phyloP scores from a whole-genome alignment of 2,888 invertebrate genomes.

The Phyto melanocephala region DNA sequence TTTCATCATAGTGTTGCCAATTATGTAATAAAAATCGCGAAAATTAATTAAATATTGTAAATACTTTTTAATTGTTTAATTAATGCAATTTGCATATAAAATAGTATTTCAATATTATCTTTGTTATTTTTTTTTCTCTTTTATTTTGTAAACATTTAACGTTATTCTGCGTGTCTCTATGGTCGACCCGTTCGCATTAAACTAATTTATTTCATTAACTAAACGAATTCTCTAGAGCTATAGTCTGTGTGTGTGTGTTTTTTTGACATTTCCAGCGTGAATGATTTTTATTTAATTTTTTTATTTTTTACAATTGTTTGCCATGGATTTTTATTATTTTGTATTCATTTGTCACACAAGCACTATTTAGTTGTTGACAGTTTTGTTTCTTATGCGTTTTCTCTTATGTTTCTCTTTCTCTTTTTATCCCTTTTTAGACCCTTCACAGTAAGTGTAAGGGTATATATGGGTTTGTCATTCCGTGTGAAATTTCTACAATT shows the following conservation, averaged over 20 bases:
- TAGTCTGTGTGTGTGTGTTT: background rate
- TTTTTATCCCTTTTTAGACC: conserved; percentile 21
- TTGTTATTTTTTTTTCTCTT: background rate
- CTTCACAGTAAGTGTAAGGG: no score
- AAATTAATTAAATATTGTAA: no score
- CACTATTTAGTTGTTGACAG: conserved; percentile 16
- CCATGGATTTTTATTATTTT: conserved; percentile 28
- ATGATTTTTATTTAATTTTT: background rate
- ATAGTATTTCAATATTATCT: no score
- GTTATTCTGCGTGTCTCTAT: conserved; percentile 37
- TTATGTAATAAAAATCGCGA: no score
- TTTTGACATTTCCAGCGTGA: conserved; percentile 34
- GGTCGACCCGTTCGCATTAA: conserved; percentile 48
- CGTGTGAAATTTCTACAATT: no score
- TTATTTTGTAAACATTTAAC: background rate
- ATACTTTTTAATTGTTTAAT: background rate
- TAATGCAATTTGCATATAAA: no score
- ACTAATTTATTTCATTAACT: conserved; percentile 53
- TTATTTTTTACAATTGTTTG: conserved; percentile 44
- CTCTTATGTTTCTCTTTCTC: conserved; percentile 14
- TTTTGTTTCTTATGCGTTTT: conserved; percentile 32
- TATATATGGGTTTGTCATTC: no score
- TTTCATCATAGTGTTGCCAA: no score
- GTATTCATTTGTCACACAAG: conserved; percentile 24
- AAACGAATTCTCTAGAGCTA: conserved; percentile 20